Evolutionary conservation across 2,888 invertebrate species (phyloP).

Genomic region (Xanthorhoe designata): DNA sequence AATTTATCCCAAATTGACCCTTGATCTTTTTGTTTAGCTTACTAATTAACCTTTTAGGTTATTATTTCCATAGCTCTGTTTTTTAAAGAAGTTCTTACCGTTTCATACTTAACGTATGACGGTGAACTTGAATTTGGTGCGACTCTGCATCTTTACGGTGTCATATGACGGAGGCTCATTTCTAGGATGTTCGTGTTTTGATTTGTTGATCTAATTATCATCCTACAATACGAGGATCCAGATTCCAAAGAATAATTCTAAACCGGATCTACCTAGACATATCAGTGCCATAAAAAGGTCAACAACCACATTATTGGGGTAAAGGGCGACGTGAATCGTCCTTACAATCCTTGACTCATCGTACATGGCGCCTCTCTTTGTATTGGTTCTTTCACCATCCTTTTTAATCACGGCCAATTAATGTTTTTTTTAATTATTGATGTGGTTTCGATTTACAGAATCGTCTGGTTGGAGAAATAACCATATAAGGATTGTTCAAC

Average conservation of each 20-base stretch:
- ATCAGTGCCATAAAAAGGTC: slow-evolving; percentile 34
- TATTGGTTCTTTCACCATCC: neutral
- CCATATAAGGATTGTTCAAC: neutral
- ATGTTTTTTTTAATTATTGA: neutral
- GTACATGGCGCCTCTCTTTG: neutral
- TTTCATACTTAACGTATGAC: slow-evolving; percentile 10
- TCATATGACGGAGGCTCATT: neutral
- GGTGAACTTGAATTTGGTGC: slow-evolving; percentile 14
- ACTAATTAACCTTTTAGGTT: slow-evolving; percentile 10
- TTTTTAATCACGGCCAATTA: slow-evolving; percentile 13
- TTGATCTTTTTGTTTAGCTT: slow-evolving; percentile 11
- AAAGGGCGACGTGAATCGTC: slow-evolving; percentile 37
- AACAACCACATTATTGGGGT: slow-evolving; percentile 35
- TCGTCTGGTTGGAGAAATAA: neutral
- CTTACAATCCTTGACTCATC: slow-evolving; percentile 23
- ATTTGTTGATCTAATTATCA: slow-evolving; percentile 12
- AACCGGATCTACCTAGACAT: slow-evolving; percentile 28
- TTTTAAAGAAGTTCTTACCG: neutral
- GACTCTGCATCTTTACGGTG: neutral
- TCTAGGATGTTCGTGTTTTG: neutral
- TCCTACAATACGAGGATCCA: slow-evolving; percentile 18
- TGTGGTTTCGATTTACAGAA: neutral
- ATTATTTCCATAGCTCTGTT: neutral
- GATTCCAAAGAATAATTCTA: slow-evolving; percentile 10
- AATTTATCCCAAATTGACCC: slow-evolving; percentile 3